Percentiles rank a stretch among this genome's conserved stretches.
Evolutionary conservation across 1,140 invertebrate genomes (phyloP).

Genomic region (Pachypeltis micranthus): DNA sequence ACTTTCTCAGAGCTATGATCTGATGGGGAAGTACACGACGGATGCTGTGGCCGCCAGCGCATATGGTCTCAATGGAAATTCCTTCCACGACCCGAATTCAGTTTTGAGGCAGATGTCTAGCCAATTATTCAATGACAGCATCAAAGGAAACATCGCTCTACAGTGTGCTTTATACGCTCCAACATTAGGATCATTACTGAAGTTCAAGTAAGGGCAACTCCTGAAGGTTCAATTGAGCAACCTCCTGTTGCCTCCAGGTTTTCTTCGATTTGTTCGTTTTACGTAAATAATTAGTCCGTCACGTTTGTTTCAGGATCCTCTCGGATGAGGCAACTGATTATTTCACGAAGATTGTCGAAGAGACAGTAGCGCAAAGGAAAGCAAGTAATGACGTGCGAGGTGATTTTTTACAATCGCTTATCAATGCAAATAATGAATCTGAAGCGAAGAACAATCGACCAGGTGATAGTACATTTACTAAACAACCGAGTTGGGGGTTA

Average conservation of each 20-base stretch:
- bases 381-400: background rate
- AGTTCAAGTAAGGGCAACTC: slow-evolving; percentile 4
- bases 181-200: slow-evolving; percentile 3
- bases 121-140: slow-evolving; percentile 3
- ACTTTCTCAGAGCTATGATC: slow-evolving; percentile 3
- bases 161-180: slow-evolving; percentile 13
- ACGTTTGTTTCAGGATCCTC: slow-evolving; percentile 8
- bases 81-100: slow-evolving; percentile 18
- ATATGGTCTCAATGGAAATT: slow-evolving; percentile 18
- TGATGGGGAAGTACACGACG: slow-evolving; percentile 11
- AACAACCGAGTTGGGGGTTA: too few relatives aligned
- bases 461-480: too few relatives aligned
- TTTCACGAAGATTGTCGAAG: background rate
- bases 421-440: slow-evolving; percentile 6
- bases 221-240: background rate
- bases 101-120: slow-evolving; percentile 19
- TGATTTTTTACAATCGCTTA: slow-evolving; percentile 12
- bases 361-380: slow-evolving; percentile 7
- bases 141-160: slow-evolving; percentile 8
- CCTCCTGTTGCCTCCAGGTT: background rate
- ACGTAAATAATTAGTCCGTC: background rate
- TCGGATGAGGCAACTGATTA: slow-evolving; percentile 10
- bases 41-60: slow-evolving; percentile 20
- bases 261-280: slow-evolving; percentile 1
- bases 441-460: background rate